phyloP scores from a whole-genome alignment of 2,888 invertebrate species.

The Phragmatobia fuliginosa region DNA sequence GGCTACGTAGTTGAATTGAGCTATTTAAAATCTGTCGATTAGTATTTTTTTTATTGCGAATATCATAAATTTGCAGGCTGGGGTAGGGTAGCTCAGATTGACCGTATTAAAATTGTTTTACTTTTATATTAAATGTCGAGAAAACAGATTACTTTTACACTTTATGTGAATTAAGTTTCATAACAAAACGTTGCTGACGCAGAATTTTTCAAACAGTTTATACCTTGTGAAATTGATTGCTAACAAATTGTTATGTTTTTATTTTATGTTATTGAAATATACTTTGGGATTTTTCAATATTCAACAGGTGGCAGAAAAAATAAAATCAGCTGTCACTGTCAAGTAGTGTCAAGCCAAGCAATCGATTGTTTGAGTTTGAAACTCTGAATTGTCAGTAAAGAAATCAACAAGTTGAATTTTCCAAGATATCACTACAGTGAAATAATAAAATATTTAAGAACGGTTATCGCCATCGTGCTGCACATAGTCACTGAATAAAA shows the following conservation, averaged over 20 bases:
- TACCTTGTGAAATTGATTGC: not conserved
- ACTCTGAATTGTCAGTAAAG: not conserved
- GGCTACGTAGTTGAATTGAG: too few relatives aligned
- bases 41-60: too few relatives aligned
- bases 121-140: not conserved
- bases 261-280: too few relatives aligned
- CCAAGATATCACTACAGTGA: not conserved
- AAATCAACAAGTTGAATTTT: not conserved
- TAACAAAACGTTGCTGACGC: not conserved
- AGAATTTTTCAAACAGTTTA: not conserved
- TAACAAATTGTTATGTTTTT: too few relatives aligned
- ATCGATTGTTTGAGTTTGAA: not conserved
- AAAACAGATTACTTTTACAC: not conserved
- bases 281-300: not conserved
- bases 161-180: not conserved
- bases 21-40: too few relatives aligned
- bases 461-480: not conserved
- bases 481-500: conserved; percentile 10
- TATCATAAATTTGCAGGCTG: too few relatives aligned
- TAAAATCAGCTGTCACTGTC: not conserved
- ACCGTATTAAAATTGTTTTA: not conserved
- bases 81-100: too few relatives aligned
- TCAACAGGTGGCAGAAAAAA: not conserved
- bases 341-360: not conserved
- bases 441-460: not conserved